A percentile compares a stretch with the other conserved stretches of the same genome.
phyloP scores from a whole-genome alignment of 2,888 invertebrate genomes.

The Coremacera marginata region DNA sequence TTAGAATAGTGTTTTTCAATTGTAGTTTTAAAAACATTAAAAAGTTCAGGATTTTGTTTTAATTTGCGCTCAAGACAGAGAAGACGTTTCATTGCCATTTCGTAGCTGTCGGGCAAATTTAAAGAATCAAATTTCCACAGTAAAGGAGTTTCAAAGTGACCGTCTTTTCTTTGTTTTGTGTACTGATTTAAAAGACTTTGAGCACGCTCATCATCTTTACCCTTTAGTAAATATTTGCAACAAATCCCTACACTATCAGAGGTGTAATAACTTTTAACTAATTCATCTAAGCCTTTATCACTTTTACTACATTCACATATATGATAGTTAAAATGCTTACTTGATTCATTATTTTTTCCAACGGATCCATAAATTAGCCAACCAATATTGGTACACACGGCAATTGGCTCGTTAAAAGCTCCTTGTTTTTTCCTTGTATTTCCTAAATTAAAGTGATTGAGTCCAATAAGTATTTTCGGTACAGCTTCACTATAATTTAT shows the following conservation, averaged over 20 bases:
- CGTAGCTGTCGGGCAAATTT: conserved; percentile 18
- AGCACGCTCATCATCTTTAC: neutral
- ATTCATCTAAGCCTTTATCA: no score
- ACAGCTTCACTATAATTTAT: no score
- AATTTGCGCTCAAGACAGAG: conserved; percentile 7
- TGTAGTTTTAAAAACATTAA: neutral
- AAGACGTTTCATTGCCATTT: conserved; percentile 21
- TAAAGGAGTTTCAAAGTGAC: conserved; percentile 14
- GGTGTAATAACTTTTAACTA: neutral
- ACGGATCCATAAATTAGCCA: no score
- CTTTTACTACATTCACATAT: no score
- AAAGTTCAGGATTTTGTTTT: neutral
- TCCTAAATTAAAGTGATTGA: no score
- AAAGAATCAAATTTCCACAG: conserved; percentile 18
- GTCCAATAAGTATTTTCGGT: no score
- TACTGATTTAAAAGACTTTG: neutral
- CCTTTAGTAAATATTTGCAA: neutral
- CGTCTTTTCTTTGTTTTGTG: conserved; percentile 6
- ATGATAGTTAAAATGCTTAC: no score
- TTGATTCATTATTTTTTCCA: no score
- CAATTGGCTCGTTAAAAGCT: no score
- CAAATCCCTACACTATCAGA: neutral
- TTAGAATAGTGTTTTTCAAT: conserved; percentile 5
- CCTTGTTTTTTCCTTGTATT: no score
- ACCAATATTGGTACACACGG: no score